Conservation (phyloP, 2,797 vertebrate species). For the Myotis myotis region DNA sequence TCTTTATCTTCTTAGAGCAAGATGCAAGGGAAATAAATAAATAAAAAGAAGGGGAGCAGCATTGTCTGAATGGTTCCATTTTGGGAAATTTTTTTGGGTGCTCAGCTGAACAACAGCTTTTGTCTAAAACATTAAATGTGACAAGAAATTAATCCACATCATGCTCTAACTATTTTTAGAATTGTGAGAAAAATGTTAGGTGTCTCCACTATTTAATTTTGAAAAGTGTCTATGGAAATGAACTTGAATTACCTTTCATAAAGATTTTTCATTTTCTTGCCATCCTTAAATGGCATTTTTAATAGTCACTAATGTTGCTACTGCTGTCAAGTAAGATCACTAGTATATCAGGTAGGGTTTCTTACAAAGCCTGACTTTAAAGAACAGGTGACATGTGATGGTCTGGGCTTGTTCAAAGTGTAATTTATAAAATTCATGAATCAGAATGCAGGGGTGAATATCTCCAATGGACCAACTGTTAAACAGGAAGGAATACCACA, state of each 20-base stretch:
- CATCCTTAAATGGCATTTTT: slow-evolving; percentile 55
- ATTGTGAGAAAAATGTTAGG: slow-evolving; percentile 80
- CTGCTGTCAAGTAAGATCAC: not conserved
- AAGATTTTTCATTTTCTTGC: slow-evolving; percentile 63
- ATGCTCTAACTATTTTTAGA: slow-evolving; percentile 83
- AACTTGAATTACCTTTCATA: slow-evolving; percentile 73
- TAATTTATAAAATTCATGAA: slow-evolving; percentile 10
- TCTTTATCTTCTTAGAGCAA: slow-evolving; percentile 24
- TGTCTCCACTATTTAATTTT: slow-evolving; percentile 83
- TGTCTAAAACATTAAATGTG: slow-evolving; percentile 82
- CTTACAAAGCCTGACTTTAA: not conserved
- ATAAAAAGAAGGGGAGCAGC: not conserved
- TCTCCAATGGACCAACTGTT: not conserved
- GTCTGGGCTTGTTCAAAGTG: not conserved
- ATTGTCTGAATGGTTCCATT: slow-evolving; percentile 32
- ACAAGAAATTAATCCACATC: slow-evolving; percentile 85
- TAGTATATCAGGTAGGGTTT: not conserved
- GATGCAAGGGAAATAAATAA: not conserved
- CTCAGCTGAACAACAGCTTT: slow-evolving; percentile 75
- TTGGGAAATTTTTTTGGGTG: slow-evolving; percentile 61
- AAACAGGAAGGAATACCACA: not conserved
- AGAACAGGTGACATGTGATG: not conserved
- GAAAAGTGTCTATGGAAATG: slow-evolving; percentile 77
- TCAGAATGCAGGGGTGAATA: not conserved
- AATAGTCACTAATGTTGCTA: not conserved